Conservation (phyloP, 2,888 invertebrate genomes). For the Blomia tropicalis region DNA sequence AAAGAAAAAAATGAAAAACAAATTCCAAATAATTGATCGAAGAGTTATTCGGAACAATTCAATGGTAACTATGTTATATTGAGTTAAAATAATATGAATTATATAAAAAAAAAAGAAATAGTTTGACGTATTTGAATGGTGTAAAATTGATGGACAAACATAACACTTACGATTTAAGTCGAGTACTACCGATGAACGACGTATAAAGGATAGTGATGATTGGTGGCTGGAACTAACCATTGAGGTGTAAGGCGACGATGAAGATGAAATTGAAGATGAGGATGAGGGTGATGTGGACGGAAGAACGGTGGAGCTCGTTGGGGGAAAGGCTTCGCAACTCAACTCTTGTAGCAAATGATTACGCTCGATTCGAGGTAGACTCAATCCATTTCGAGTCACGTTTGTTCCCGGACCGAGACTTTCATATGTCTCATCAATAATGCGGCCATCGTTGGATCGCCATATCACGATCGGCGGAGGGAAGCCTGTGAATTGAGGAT, state of each 20-base stretch:
- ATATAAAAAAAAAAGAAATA: too few relatives aligned
- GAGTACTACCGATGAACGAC: background rate
- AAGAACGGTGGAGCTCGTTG: background rate
- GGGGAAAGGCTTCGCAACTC: conserved; percentile 11
- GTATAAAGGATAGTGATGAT: background rate
- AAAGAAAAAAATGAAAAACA: background rate
- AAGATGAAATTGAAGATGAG: too few relatives aligned
- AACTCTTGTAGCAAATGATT: conserved; percentile 8
- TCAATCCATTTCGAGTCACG: background rate
- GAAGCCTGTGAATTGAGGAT: background rate
- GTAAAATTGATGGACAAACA: too few relatives aligned
- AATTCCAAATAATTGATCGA: background rate
- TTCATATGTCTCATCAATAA: conserved; percentile 11
- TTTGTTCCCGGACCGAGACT: background rate
- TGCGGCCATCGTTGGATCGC: background rate
- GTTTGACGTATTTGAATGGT: too few relatives aligned
- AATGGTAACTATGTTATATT: too few relatives aligned
- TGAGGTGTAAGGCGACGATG: background rate
- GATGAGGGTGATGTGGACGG: background rate
- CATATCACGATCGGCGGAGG: conserved; percentile 16
- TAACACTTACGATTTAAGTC: conserved; percentile 15
- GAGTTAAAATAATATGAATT: background rate
- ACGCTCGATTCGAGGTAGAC: conserved; percentile 3
- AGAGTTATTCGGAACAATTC: conserved; percentile 1
- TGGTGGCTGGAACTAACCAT: background rate